Evolutionary conservation across 2,888 invertebrate genomes (phyloP), one percentile per base, ranked within the genome.

Genomic region (Automeris io): DNA sequence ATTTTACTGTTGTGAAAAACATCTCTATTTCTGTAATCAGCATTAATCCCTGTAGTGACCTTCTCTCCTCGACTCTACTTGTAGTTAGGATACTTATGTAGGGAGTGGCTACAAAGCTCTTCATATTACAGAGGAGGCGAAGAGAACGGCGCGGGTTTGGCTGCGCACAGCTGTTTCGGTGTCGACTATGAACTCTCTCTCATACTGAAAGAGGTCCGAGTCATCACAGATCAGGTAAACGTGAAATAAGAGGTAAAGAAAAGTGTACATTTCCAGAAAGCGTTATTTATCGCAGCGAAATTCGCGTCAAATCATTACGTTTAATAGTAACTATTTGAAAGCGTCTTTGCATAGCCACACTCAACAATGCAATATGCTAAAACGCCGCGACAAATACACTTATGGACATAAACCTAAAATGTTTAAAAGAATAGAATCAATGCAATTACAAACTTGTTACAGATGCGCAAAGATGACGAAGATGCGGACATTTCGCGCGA

Each of bases 381-480:
- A n/a, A n/a, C n/a, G n/a, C n/a, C n/a, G n/a, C n/a, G n/a, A n/a
- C n/a, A n/a, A n/a, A n/a, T n/a, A n/a, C n/a, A n/a, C n/a, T n/a
- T n/a, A n/a, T n/a, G n/a, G n/a, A n/a, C n/a, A n/a, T n/a, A n/a
- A n/a, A n/a, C n/a, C n/a, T n/a, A n/a, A n/a, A n/a, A n/a, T n/a
- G n/a, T n/a, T n/a, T n/a, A n/a, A n/a, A n/a, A n/a, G n/a, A n/a
- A n/a, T n/a, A n/a, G n/a, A n/a, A n/a, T n/a, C n/a, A n/a, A n/a
- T n/a, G n/a, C n/a, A n/a, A n/a, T n/a, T n/a, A n/a, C n/a, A n/a
- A n/a, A n/a, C n/a, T 11, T 8, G 8, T 79, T 78, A 18, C 93
- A 97, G 90, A 91, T 98, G 90, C 93, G 95, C 82, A 94, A 95
- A 86, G 96, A 97, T 78, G 98, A 98, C 87, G 95, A 96, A 83